Evolutionary conservation across 2,797 vertebrate species (phyloP), one percentile per base, ranked within the genome.

Genomic region (Mallotus villosus): DNA sequence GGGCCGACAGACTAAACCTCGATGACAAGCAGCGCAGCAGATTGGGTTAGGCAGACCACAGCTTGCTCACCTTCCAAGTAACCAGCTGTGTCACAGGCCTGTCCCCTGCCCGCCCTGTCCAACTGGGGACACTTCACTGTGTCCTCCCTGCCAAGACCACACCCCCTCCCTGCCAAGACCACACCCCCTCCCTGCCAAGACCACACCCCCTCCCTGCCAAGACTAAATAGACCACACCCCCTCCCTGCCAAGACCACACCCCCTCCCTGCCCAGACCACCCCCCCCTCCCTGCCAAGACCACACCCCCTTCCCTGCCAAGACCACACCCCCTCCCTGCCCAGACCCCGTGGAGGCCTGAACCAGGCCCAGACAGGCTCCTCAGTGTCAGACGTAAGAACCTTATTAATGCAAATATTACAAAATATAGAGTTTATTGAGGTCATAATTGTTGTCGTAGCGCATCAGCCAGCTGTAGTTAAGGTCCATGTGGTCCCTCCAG

Each of bases 371-470:
- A 87, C 86, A 81, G 90, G 84, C 87, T 86, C 89, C 81, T 85
- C 82, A 80, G 77, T 85, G 85, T 91, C 89, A 85, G 70, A 79
- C 85, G 79, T 76, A 84, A 92, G 85, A 90, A 83, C 85, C 91
- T 88, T 91, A 88, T 90, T 85, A 84, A 84, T 89, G 90, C 88
- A 92, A 91, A 90, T 90, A 86, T 90, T 86, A 84, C 82, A 88
- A 91, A 87, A 89, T 84, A 89, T 84, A 78, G 76, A 89, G 86
- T 92, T 92, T 93, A 90, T 91, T 91, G 81, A 88, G 85, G 89
- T 91, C 82, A 90, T 94, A 90, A 91, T 91, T 93, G 89, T 82
- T 92, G 87, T 81, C 78, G 71, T 60, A 78, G 74, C 76, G 82
- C 81, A 79, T 89, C 88, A 89, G 88, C 91, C 90, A 93, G 85